Evolutionary conservation across 2,888 invertebrate species (phyloP), one percentile per base, ranked within the genome.

Genomic region (Tanytarsus gracilentus): DNA sequence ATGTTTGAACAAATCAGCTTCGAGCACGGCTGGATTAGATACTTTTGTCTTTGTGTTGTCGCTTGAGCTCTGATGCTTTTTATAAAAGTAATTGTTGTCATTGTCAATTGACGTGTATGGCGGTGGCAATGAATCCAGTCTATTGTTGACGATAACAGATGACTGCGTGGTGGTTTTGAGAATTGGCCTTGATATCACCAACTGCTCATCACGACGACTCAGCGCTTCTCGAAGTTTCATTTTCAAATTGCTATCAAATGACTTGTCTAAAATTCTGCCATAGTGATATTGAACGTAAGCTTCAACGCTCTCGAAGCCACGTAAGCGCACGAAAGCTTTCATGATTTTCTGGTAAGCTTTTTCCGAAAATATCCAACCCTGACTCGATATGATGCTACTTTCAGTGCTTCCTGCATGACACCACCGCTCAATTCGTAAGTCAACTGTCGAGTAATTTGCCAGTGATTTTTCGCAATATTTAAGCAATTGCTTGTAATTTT

Each of bases 41-140:
- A 7, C 7, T 11, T 30, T 30, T n/a, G 16, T 44, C 11, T 25
- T 25, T 2, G 25, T 26, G 6, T 50, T 25, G 16, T 6, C 16
- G 4, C 7, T 7, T 8, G 14, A 23, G 3, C 33, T 21, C 36
- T 60, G 60, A 30, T 60, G 36, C 21, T 40, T 16, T 48, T 60
- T 60, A 27, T 60, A 60, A 18, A 60, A 60, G 8, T 60, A 60
- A 50, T 36, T 60, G 27, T 26, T 16, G 36, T 60, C 33, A 29
- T 36, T 50, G 11, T 50, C 33, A 25, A 23, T 40, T 33, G 33
- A 21, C 7, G 60, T 33, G 50, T 60, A 60, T 11, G 60, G 60
- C 9, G 60, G 60, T n/a, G 60, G 60, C 50, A 60, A 29, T 36
- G 60, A 60, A 36, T 60, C 60, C 8, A 60, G 9, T 59, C 49